Evolutionary conservation across 1,140 invertebrate genomes (phyloP).

Genomic region (Alviniconcha marisindica): DNA sequence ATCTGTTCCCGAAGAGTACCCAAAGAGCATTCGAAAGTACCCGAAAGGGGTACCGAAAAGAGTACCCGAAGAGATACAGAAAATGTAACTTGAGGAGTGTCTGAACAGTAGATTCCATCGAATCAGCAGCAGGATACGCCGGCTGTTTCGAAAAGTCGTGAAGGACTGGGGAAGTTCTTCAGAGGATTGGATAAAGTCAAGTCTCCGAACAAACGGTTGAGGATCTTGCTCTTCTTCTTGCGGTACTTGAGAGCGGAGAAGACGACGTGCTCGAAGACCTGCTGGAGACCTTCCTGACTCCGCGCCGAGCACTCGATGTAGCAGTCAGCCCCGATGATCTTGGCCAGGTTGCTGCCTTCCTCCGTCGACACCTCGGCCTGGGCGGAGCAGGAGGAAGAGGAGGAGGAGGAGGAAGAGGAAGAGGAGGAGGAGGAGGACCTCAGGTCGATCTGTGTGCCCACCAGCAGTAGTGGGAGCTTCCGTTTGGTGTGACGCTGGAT

Average conservation of each 20-base stretch:
- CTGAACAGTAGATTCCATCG: no score
- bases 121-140: no score
- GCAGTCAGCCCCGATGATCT: constrained; percentile 84
- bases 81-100: no score
- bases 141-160: no score
- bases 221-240: no score
- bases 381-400: constrained; percentile 6
- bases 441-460: constrained; percentile 70
- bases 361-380: constrained; percentile 85
- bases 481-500: constrained; percentile 88
- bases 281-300: constrained; percentile 92
- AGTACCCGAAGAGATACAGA: no score
- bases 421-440: neutral
- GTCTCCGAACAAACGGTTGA: no score
- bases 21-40: no score
- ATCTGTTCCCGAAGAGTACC: no score
- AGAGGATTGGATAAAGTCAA: no score
- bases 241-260: constrained; percentile 80
- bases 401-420: neutral
- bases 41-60: no score
- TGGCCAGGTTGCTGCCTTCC: constrained; percentile 86
- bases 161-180: no score
- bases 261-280: constrained; percentile 91
- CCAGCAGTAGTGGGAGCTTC: constrained; percentile 90
- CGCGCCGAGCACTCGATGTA: constrained; percentile 94